These are phyloP conservation scores for Brachionus manjavacas DNA, from an alignment of 1,140 invertebrate species.

Conservation along the genomic window DNA sequence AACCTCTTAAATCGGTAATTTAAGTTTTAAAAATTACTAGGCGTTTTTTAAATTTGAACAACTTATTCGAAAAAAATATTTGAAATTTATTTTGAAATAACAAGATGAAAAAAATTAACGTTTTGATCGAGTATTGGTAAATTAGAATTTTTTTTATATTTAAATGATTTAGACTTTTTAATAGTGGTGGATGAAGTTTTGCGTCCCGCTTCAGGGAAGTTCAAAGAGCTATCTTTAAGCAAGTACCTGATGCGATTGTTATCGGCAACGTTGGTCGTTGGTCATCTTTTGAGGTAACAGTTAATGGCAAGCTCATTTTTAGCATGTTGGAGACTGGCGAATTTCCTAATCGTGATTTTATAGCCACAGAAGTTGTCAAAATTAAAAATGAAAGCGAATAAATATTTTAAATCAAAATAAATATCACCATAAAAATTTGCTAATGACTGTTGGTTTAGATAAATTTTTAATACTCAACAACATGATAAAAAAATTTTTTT, in stretches of 20 bases:
- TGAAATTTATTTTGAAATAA: neutral
- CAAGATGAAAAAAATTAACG: neutral
- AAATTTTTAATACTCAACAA: neutral
- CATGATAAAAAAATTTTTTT: neutral
- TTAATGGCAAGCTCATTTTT: slow-evolving; percentile 14
- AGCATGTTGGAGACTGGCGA: slow-evolving; percentile 5
- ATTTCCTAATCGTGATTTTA: neutral
- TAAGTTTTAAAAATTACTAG: neutral
- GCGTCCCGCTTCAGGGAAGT: neutral
- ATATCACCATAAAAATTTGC: neutral
- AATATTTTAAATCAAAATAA: neutral
- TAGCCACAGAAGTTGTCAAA: neutral
- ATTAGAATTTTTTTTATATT: neutral
- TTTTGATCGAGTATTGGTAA: slow-evolving; percentile 16
- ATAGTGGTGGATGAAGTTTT: slow-evolving; percentile 2
- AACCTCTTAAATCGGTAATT: neutral
- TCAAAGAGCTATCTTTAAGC: neutral
- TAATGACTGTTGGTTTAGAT: neutral
- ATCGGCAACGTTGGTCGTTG: neutral
- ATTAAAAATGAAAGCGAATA: neutral
- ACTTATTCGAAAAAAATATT: too few species aligned
- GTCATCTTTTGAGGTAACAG: slow-evolving; percentile 22
- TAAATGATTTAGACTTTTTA: neutral
- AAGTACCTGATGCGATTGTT: slow-evolving; percentile 28
- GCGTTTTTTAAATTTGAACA: neutral